Percentiles rank a stretch among this genome's conserved stretches.
Conservation (phyloP, 2,797 vertebrate genomes). For the Amblyopsis hoosieri region DNA sequence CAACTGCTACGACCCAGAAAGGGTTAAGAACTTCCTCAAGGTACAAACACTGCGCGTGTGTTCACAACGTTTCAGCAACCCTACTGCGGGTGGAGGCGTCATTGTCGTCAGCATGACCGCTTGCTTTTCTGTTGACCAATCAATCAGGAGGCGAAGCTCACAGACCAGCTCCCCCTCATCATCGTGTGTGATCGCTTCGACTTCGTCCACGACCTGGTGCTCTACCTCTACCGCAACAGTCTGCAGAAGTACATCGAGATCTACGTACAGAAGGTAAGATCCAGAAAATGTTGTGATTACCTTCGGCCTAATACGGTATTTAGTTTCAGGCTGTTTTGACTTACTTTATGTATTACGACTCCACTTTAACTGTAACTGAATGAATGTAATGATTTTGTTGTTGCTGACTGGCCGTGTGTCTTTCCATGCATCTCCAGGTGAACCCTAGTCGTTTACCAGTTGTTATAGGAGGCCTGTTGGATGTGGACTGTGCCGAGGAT, state of each 20-base stretch:
- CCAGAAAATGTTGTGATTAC: background rate
- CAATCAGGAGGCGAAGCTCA: constrained; percentile 94
- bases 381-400: background rate
- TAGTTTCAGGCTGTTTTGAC: too few relatives aligned
- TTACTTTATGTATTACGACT: too few relatives aligned
- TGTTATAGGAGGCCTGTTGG: constrained; percentile 89
- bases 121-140: background rate
- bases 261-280: constrained; percentile 93
- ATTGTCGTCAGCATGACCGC: too few relatives aligned
- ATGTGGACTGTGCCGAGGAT: constrained; percentile 92
- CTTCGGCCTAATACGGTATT: background rate
- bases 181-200: constrained; percentile 97
- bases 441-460: constrained; percentile 90
- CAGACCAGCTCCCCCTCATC: constrained; percentile 94
- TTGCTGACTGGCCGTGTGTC: background rate
- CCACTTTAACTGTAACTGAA: too few relatives aligned
- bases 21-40: constrained; percentile 89
- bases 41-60: constrained; percentile 42
- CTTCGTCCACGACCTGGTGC: constrained; percentile 95
- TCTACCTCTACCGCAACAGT: constrained; percentile 96
- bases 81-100: too few relatives aligned
- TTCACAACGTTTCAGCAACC: too few relatives aligned
- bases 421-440: constrained; percentile 69
- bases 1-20: constrained; percentile 86
- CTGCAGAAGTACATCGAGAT: constrained; percentile 98